These are phyloP conservation scores for Phataginus tetradactyla DNA, from an alignment of 2,797 vertebrate species.

Conservation along the genomic window DNA sequence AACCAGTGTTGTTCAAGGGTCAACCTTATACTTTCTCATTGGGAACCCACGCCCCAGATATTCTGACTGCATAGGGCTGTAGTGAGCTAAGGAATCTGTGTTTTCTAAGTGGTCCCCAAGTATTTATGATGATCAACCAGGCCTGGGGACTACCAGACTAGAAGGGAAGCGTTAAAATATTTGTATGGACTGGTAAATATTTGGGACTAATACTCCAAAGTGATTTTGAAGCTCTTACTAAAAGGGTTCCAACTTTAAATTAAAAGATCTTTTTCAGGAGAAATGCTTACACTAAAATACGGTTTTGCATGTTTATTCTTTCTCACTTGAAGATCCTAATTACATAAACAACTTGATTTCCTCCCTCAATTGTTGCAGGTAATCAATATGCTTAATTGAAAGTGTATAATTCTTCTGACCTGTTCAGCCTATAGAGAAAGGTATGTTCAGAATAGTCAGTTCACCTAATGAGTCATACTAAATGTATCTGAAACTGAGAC, in stretches of 20 bases:
- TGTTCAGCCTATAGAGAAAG: background rate
- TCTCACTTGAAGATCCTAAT: background rate
- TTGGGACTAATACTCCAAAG: background rate
- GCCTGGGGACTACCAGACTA: background rate
- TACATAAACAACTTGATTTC: background rate
- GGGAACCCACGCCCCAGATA: background rate
- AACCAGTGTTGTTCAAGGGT: too few species aligned
- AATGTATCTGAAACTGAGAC: background rate
- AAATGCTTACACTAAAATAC: background rate
- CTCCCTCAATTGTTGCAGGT: background rate
- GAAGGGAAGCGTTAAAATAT: constrained; percentile 17
- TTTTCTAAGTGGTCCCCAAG: background rate
- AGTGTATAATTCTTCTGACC: background rate
- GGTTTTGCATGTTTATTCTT: constrained; percentile 13
- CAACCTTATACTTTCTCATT: background rate
- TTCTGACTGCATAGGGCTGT: background rate
- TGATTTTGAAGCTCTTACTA: constrained; percentile 14
- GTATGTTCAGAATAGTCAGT: background rate
- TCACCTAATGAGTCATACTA: background rate
- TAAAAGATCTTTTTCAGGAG: background rate
- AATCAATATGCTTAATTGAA: background rate
- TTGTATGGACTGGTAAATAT: background rate
- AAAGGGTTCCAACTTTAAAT: constrained; percentile 3
- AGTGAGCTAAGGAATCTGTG: background rate
- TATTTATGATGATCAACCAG: background rate